Base-by-base conservation (phyloP, 2,797 vertebrate genomes). In the Crocidura indochinensis region DNA sequence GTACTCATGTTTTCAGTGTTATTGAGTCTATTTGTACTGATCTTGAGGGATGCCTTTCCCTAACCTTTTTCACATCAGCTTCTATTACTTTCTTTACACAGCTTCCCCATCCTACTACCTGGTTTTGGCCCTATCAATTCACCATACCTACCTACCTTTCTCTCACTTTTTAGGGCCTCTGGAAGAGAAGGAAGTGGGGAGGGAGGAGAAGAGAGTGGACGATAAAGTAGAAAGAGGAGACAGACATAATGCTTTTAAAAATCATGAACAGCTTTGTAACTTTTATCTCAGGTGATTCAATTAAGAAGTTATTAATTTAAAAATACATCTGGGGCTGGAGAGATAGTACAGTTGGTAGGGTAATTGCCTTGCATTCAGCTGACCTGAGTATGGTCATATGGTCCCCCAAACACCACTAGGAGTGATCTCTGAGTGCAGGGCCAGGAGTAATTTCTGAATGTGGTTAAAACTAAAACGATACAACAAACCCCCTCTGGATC, bases 101-200 rank as follows among this genome's bases (percentile, higher is more conserved):
- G 38, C 38, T 38, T 15, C 46, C 47, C 29, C 31, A 22, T 56
- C 74, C 9, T 90, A 9, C 14, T 75, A 8, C 22, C 1, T 31
- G 65, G 29, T 69, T 62, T 44, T 53, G 68, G 38, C 38, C 2
- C n/a, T 85, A 0, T 38, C 26, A 4, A 76, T 56, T 60, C 3
- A 11, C 38, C 9, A 2, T 83, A 31, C 76, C 19, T 74, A 86
- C 26, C 15, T 2, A 84, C 44, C 72, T 84, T 27, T 71, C 29
- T 77, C 24, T 5, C 88, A 38, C 19, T 27, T 68, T 38, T 51
- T 71, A 38, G 76, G 11, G 53, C n/a, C 65, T 86, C 29, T 77
- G 76, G 73, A 77, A 53, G 68, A 92, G 38, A 92, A 89, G 22
- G 29, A 82, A 90, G 68, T 19, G 47, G 65, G 49, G 8, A 75